Evolutionary conservation across 2,797 vertebrate species (phyloP).

Genomic region (Neosilurus hyrtlii): DNA sequence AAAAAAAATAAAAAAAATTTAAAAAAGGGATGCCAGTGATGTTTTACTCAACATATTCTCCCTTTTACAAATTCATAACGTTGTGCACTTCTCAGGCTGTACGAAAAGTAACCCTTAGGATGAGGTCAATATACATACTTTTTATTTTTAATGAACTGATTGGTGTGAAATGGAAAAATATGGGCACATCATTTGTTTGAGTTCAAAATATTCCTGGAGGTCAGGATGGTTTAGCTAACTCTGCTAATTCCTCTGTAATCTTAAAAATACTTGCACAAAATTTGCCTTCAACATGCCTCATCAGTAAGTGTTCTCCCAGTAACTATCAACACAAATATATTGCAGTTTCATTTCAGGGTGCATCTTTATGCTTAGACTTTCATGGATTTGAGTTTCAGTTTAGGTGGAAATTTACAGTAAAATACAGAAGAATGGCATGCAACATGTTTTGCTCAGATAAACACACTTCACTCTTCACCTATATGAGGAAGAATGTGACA

Average conservation of each 20-base stretch:
- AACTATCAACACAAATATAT: not conserved
- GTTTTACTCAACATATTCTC: not conserved
- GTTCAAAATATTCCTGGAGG: not conserved
- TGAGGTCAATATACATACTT: no score
- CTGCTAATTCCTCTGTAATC: not conserved
- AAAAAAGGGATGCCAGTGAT: not conserved
- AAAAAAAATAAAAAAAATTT: not conserved
- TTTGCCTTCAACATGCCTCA: not conserved
- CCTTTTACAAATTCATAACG: not conserved
- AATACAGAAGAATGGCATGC: constrained; percentile 10
- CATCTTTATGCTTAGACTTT: not conserved
- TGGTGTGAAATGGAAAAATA: not conserved
- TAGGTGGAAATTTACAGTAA: constrained; percentile 13
- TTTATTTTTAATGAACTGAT: not conserved
- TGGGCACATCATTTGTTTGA: not conserved
- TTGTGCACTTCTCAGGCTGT: not conserved
- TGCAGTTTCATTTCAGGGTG: not conserved
- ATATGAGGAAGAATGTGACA: constrained; percentile 56
- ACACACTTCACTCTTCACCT: not conserved
- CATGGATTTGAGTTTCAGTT: not conserved
- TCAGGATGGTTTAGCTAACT: not conserved
- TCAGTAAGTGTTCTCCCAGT: no score
- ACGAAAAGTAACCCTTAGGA: not conserved
- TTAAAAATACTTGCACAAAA: not conserved
- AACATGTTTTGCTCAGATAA: not conserved